Percentiles rank a stretch among this genome's conserved stretches.
These are phyloP conservation scores for Larimichthys crocea DNA, from an alignment of 2,113 vertebrate species.

Conservation along the genomic window DNA sequence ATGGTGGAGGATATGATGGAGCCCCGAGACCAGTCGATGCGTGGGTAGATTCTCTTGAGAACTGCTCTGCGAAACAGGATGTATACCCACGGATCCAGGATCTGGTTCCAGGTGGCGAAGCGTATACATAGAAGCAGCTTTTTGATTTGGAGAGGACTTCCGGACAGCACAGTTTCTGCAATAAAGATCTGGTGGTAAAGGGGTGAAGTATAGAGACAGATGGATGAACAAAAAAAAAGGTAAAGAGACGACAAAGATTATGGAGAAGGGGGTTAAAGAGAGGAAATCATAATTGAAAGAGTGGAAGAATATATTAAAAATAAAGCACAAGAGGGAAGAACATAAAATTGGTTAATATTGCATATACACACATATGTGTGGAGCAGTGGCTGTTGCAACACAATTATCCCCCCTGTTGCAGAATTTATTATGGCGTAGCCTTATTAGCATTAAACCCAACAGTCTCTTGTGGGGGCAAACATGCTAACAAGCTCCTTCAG, in stretches of 20 bases:
- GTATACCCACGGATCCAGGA: conserved; percentile 98
- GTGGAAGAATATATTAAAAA: neutral
- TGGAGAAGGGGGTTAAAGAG: neutral
- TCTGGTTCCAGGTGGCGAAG: conserved; percentile 97
- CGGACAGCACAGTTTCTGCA: conserved; percentile 83
- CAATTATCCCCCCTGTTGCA: conserved; percentile 19
- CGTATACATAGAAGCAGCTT: conserved; percentile 90
- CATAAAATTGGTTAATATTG: conserved; percentile 28
- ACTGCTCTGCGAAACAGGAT: conserved; percentile 93
- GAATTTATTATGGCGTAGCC: conserved; percentile 22
- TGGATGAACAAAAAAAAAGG: neutral
- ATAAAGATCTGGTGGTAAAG: conserved; percentile 88
- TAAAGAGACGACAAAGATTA: neutral
- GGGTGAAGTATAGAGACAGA: neutral
- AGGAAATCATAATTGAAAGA: neutral
- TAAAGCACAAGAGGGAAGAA: neutral
- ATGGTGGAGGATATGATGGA: conserved; percentile 86
- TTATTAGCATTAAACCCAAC: conserved; percentile 28
- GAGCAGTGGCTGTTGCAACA: conserved; percentile 13
- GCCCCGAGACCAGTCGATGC: conserved; percentile 77
- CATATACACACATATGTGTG: conserved; percentile 2
- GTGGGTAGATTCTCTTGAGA: conserved; percentile 86
- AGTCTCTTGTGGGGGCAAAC: conserved; percentile 22
- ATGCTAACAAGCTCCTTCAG: conserved; percentile 51
- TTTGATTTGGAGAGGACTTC: neutral